Base-by-base conservation (phyloP, 2,113 vertebrate genomes). In the Neopipo cinnamomea region DNA sequence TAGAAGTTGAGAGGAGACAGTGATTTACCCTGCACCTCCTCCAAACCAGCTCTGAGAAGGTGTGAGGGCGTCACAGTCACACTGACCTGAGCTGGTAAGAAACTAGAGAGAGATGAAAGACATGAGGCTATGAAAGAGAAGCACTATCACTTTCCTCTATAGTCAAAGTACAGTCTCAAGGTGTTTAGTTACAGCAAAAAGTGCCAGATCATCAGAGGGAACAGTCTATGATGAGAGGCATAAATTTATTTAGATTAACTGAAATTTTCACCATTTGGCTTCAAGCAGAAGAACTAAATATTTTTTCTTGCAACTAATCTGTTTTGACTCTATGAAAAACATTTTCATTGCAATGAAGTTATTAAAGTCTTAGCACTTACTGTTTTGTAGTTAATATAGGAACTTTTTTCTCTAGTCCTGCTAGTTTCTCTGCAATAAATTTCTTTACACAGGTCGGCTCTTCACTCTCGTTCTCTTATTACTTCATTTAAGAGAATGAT, bases 341-440 rank as follows among this genome's bases (percentile, higher is more conserved):
- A 91, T 95, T 97, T 96, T 95, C 92, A 61, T 85, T 94, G 73
- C 93, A 95, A 89, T 95, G 86, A 96, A 96, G 93, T 91, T 97
- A 96, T 96, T 97, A 97, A 97, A 95, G 91, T 91, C 93, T 97
- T 97, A 97, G 94, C 97, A 96, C 93, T 97, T 97, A 97, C 93
- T 91, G 93, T 89, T 93, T 85, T 91, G 79, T 85, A 97, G 94
- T 94, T 97, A 93, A 96, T 80, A 55, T 4, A 75, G 59, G 76
- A 91, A 90, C 75, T 71, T 95, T 92, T 92, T 92, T 91, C 72
- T 78, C 83, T 59, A 31, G 2, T 53, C 61, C 77, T 95, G 71
- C 24, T 82, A 73, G 63, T 77, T 95, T 53, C 66, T 88, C 56
- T 88, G 81, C 71, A 92, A 94, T 96, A 97, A 96, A 95, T 96